Evolutionary conservation across 2,113 vertebrate species (phyloP).

Genomic region (Rhinopomastus cyanomelas): DNA sequence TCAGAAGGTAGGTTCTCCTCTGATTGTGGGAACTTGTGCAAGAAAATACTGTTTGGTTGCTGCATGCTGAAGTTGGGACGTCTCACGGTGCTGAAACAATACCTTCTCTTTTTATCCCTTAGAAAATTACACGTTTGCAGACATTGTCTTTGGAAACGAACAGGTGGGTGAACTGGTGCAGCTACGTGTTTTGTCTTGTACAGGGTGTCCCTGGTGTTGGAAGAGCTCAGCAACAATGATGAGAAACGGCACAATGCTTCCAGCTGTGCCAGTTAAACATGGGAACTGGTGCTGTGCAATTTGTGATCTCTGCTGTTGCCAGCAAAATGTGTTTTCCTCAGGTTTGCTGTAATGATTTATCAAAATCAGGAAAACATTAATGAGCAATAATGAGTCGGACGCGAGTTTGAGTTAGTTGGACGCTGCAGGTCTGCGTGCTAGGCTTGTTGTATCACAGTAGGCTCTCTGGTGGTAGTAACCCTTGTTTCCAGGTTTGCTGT

Average conservation of each 20-base stretch:
- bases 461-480: neutral
- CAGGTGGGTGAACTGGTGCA: conserved; percentile 76
- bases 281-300: neutral
- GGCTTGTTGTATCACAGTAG: neutral
- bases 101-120: conserved; percentile 21
- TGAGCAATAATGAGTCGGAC: neutral
- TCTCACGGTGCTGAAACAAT: conserved; percentile 23
- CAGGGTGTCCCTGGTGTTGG: neutral
- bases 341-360: too few species aligned
- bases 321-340: neutral
- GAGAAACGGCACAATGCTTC: neutral
- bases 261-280: neutral
- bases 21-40: neutral
- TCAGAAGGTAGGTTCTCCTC: conserved; percentile 77
- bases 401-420: neutral
- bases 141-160: conserved; percentile 92
- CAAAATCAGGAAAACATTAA: neutral
- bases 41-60: neutral
- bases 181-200: neutral
- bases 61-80: neutral
- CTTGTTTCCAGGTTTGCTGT: neutral
- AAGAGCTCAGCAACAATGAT: neutral
- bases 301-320: neutral
- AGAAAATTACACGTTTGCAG: conserved; percentile 89
- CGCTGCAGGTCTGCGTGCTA: neutral